Evolutionary conservation across 2,888 invertebrate genomes (phyloP), one percentile per base, ranked within the genome.

Genomic region (Yponomeuta plumbellus): DNA sequence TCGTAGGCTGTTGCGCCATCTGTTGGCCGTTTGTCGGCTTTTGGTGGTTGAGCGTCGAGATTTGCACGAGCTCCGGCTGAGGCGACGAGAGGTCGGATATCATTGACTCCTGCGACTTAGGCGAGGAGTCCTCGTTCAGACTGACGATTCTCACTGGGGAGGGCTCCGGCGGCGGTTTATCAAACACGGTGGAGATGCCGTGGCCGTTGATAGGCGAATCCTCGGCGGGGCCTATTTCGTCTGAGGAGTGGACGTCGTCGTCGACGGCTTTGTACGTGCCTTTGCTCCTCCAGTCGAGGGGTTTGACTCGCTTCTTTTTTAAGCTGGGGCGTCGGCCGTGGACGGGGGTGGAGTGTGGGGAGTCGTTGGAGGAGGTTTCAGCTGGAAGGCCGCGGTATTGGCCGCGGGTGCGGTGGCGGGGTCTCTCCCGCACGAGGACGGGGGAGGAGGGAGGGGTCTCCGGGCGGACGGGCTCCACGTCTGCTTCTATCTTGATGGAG

Each of bases 271-370:
- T 83, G 73, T 91, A 91, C 20, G 88, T 83, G 22, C 91, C 91
- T 83, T 85, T 79, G 71, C 69, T 79, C 11, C 63, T 84, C 69
- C 85, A 78, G 74, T 71, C 78, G 85, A 89, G 71, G 69, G 77
- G 71, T 74, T 81, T 85, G 75, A 76, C 66, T 61, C 92, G 88
- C 71, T 88, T 86, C 80, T 92, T 92, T 75, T 85, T 86, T 69
- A 77, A 74, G 34, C 81, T 74, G 26, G 81, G 76, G 65, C 88
- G 85, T 1, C 84, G 78, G 73, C 90, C 84, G 80, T 92, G 93
- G 66, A 93, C 86, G 11, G 93, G 93, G 70, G 93, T 93, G 72
- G 92, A 92, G 69, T 81, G 91, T 69, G 83, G 77, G 61, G 81
- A 85, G 71, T 80, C 84, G 69, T 81, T 79, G 56, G 85, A 71